phyloP scores from a whole-genome alignment of 2,113 vertebrate species.

The Malaclemys terrapin region DNA sequence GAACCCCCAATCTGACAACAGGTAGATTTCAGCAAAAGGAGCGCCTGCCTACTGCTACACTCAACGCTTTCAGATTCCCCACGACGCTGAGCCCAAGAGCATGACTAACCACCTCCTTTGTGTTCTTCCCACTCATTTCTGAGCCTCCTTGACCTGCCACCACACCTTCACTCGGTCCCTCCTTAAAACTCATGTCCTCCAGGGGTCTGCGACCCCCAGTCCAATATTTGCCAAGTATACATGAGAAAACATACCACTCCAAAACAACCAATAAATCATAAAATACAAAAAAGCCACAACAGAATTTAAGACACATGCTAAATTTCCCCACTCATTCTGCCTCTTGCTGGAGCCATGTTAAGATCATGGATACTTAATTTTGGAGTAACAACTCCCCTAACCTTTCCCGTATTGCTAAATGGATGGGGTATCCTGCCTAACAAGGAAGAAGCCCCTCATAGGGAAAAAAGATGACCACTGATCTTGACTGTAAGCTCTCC shows the following conservation, averaged over 20 bases:
- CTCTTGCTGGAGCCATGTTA: neutral
- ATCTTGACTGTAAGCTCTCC: neutral
- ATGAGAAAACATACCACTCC: neutral
- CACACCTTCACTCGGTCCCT: neutral
- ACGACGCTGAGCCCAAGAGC: accelerated
- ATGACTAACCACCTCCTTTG: neutral
- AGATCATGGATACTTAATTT: constrained; percentile 28
- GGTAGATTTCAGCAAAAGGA: neutral
- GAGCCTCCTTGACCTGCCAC: neutral
- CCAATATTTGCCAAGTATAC: neutral
- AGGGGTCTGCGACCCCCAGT: neutral
- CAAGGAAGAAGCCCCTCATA: constrained; percentile 35
- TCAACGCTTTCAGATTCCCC: neutral
- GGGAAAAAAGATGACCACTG: neutral
- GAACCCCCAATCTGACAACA: neutral
- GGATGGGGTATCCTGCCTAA: neutral
- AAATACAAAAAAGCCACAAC: neutral
- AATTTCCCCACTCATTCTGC: neutral
- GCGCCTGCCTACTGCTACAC: neutral
- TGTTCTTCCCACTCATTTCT: neutral
- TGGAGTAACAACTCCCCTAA: constrained; percentile 17
- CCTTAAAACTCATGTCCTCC: neutral
- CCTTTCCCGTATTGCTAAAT: constrained; percentile 12
- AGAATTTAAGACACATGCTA: neutral
- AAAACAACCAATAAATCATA: neutral